Percentiles rank a stretch among this genome's conserved stretches.
Conservation (phyloP, 2,797 vertebrate genomes). For the Gobio occitaniae region DNA sequence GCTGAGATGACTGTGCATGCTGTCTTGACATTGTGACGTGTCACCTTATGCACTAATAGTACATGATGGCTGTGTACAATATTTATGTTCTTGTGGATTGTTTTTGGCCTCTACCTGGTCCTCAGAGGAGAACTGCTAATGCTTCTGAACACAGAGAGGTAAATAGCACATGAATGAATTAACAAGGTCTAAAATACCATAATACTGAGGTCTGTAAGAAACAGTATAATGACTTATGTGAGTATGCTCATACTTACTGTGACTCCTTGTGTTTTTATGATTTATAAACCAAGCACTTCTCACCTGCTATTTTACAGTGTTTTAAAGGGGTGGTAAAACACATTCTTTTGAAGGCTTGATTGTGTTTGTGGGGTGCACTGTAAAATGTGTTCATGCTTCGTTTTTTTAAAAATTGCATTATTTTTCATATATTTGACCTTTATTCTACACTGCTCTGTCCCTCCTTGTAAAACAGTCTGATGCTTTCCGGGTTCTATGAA, state of each 20-base stretch:
- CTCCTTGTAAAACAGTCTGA: too few species aligned
- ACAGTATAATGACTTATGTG: background rate
- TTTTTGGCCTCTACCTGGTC: slow-evolving; percentile 9
- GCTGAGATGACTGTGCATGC: background rate
- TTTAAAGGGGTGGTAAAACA: background rate
- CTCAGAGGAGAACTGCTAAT: background rate
- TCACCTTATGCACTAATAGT: background rate
- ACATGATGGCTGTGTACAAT: slow-evolving; percentile 17
- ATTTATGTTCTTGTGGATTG: slow-evolving; percentile 26
- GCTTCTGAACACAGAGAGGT: slow-evolving; percentile 9
- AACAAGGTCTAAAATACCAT: background rate
- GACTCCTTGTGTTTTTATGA: background rate
- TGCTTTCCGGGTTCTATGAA: too few species aligned
- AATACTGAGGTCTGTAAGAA: background rate
- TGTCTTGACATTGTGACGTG: background rate
- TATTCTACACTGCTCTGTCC: too few species aligned
- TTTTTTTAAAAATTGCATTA: too few species aligned
- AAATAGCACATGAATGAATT: background rate
- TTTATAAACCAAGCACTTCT: background rate
- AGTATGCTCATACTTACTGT: background rate
- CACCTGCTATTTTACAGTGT: background rate
- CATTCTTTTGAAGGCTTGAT: too few species aligned
- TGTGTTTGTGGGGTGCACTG: too few species aligned
- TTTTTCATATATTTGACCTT: too few species aligned
- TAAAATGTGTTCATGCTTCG: too few species aligned